Base-by-base conservation (phyloP, 2,888 invertebrate genomes). In the Copidosoma aretas region DNA sequence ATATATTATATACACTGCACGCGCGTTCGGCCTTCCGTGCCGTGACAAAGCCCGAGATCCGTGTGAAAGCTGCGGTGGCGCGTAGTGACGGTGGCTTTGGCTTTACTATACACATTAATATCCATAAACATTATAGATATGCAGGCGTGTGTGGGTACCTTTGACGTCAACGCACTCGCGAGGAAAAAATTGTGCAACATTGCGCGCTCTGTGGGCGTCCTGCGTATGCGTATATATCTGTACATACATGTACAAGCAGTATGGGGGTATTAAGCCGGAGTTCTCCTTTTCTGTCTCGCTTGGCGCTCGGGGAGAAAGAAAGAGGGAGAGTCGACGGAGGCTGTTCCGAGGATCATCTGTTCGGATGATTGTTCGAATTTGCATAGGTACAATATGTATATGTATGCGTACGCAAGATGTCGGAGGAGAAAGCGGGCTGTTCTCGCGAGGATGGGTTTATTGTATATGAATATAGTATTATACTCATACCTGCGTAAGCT, bases 161-260 rank as follows among this genome's bases (percentile, higher is more conserved):
- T 76, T 82, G 82, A 82, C 82, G 82, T 82, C 82, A 82, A 81
- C 76, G 77, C 71, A 67, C 73, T 71, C 73, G 77, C n/a, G 77
- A 25, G 46, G 24, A 32, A 81, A 81, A 81, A 82, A 82, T 82
- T 82, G 82, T 81, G 81, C 82, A 82, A 82, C 65, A 54, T 17
- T 19, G 41, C 14, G 21, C 25, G 43, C 41, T 19, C 19, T 24
- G 21, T 15, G 54, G 58, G 54, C 59, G 54, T 41, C 15, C 14
- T 41, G 17, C n/a, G n/a, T n/a, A n/a, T n/a, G n/a, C n/a, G n/a
- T n/a, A n/a, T n/a, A n/a, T n/a, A n/a, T n/a, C n/a, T n/a, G n/a
- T n/a, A n/a, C n/a, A n/a, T n/a, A n/a, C n/a, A n/a, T n/a, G n/a
- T n/a, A n/a, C n/a, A n/a, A n/a, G n/a, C n/a, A n/a, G n/a, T 21